These are phyloP conservation scores for Rhyacophila evoluta DNA, from an alignment of 2,888 invertebrate genomes.

Conservation along the genomic window DNA sequence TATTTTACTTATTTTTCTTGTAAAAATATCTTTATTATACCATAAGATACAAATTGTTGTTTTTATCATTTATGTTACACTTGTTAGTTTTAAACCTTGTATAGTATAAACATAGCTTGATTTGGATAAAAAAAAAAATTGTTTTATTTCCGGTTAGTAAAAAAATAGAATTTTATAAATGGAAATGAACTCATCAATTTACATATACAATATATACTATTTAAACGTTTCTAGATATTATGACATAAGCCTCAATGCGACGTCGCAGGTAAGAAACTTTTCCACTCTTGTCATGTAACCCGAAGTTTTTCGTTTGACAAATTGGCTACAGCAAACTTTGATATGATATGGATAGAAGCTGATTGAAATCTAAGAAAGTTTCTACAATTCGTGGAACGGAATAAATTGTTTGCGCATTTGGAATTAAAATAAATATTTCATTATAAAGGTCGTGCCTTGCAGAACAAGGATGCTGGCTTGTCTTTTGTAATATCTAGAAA, in stretches of 20 bases:
- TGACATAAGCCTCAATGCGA: neutral
- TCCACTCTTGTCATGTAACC: conserved; percentile 27
- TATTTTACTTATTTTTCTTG: too few species aligned
- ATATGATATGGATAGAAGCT: conserved; percentile 33
- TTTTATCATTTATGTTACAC: too few species aligned
- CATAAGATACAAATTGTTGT: too few species aligned
- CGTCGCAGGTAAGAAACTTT: neutral
- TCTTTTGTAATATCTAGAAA: neutral
- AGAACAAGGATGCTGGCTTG: neutral
- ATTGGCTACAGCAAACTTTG: conserved; percentile 41
- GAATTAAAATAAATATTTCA: neutral
- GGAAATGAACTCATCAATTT: too few species aligned
- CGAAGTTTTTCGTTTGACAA: conserved; percentile 39
- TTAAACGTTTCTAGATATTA: neutral
- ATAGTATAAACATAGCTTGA: too few species aligned
- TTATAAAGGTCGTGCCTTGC: neutral
- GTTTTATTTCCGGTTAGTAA: too few species aligned
- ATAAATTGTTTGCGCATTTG: conserved; percentile 1
- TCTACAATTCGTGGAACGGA: conserved; percentile 35
- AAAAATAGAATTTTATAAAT: too few species aligned
- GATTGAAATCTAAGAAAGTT: conserved; percentile 43
- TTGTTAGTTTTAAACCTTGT: too few species aligned
- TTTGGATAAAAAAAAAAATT: too few species aligned
- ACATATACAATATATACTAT: too few species aligned
- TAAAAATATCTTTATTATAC: too few species aligned